phyloP scores from a whole-genome alignment of 1,140 invertebrate genomes.

The Aleiodes sp. region DNA sequence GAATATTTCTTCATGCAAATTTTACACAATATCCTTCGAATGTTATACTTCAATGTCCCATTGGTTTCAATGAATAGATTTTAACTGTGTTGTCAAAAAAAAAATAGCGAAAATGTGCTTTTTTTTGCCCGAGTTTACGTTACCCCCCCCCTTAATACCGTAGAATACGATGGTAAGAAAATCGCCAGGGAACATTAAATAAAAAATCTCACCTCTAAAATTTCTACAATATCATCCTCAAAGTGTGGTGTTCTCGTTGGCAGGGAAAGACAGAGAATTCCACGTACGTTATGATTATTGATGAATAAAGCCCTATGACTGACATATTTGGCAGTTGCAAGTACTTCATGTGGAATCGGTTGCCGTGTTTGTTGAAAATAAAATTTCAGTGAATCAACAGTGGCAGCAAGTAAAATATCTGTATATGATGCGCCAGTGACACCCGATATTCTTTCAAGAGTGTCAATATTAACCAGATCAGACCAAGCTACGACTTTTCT shows the following conservation, averaged over 20 bases:
- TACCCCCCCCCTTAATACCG: no score
- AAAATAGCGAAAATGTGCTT: no score
- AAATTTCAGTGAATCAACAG: slow-evolving; percentile 71
- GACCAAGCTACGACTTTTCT: slow-evolving; percentile 83
- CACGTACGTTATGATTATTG: slow-evolving; percentile 64
- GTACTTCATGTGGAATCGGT: slow-evolving; percentile 65
- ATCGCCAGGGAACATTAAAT: slow-evolving; percentile 58
- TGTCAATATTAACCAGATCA: slow-evolving; percentile 69
- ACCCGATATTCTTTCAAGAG: slow-evolving; percentile 68
- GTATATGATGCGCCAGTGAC: slow-evolving; percentile 73
- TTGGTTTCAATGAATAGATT: no score
- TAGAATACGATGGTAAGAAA: no score
- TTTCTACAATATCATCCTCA: slow-evolving; percentile 59
- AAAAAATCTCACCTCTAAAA: slow-evolving; percentile 50
- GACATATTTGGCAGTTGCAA: slow-evolving; percentile 69
- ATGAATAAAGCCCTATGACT: slow-evolving; percentile 66
- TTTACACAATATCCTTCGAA: no score
- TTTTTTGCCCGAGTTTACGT: no score
- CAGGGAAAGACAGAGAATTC: slow-evolving; percentile 70
- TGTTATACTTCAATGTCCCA: no score
- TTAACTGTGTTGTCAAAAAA: no score
- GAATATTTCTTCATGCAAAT: no score
- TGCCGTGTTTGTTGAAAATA: slow-evolving; percentile 70
- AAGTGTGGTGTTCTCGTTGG: slow-evolving; percentile 65
- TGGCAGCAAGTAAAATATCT: slow-evolving; percentile 74